These are phyloP conservation scores for Chitala chitala DNA, from an alignment of 2,113 vertebrate genomes.

Conservation along the genomic window DNA sequence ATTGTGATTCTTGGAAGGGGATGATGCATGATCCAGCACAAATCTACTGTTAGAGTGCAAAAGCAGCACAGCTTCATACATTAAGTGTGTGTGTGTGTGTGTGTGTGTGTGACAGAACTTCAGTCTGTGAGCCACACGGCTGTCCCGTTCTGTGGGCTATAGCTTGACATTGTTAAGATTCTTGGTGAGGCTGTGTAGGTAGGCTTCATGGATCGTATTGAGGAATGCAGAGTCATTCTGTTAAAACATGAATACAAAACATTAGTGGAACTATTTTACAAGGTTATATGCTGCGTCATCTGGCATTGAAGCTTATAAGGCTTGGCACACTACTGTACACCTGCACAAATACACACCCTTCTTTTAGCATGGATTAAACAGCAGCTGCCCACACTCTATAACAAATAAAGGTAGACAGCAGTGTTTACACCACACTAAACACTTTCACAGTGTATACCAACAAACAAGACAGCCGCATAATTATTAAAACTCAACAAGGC, in stretches of 20 bases:
- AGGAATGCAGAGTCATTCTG: slow-evolving; percentile 90
- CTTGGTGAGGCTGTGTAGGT: slow-evolving; percentile 83
- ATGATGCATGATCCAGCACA: not conserved
- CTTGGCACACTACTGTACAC: no score
- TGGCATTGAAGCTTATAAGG: no score
- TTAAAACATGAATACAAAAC: slow-evolving; percentile 29
- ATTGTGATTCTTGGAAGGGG: not conserved
- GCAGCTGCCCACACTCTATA: no score
- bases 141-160: slow-evolving; percentile 53
- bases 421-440: no score
- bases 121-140: not conserved
- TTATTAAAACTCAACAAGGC: not conserved
- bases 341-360: no score
- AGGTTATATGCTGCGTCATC: not conserved
- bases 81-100: slow-evolving; percentile 50
- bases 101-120: slow-evolving; percentile 39
- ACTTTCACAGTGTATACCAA: no score
- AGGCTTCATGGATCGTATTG: slow-evolving; percentile 83
- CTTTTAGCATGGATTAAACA: no score
- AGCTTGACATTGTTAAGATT: slow-evolving; percentile 76
- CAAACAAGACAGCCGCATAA: not conserved
- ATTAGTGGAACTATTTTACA: not conserved
- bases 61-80: no score
- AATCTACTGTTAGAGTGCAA: no score
- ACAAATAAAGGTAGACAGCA: no score